Percentiles rank a stretch among this genome's conserved stretches.
phyloP scores from a whole-genome alignment of 35 echinoderm and acorn worm genomes.

The Diadema setosum region DNA sequence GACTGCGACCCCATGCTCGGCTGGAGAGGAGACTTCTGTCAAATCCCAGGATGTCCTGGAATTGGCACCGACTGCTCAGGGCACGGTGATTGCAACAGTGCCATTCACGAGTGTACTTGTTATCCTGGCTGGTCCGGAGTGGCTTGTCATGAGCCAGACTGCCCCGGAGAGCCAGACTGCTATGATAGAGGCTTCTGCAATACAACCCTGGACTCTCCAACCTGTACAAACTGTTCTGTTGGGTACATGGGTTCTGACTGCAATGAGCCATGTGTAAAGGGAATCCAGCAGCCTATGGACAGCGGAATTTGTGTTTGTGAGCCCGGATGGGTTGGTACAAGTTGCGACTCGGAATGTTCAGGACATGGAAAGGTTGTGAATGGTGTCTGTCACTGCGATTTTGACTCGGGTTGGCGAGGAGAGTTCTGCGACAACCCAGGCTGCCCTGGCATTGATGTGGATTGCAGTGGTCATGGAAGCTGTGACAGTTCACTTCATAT shows the following conservation, averaged over 20 bases:
- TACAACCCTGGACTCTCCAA: constrained; percentile 57
- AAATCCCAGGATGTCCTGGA: constrained; percentile 87
- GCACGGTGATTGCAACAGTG: constrained; percentile 87
- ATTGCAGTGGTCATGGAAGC: constrained; percentile 76
- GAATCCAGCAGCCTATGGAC: constrained; percentile 70
- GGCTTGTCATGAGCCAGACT: constrained; percentile 79
- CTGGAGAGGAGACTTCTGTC: constrained; percentile 70
- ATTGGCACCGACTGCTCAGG: constrained; percentile 73
- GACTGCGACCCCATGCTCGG: constrained; percentile 66
- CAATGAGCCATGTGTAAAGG: constrained; percentile 71
- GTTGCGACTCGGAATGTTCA: constrained; percentile 73
- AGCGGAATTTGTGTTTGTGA: constrained; percentile 81
- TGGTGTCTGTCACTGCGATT: constrained; percentile 55
- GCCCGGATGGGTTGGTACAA: constrained; percentile 57
- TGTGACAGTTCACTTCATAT: constrained; percentile 76
- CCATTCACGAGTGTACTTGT: constrained; percentile 82
- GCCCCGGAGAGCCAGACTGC: constrained; percentile 84
- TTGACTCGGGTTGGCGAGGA: constrained; percentile 56
- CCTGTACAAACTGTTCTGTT: constrained; percentile 57
- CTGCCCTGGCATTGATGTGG: constrained; percentile 71
- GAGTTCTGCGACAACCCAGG: constrained; percentile 63
- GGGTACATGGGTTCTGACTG: constrained; percentile 84
- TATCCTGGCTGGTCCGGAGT: constrained; percentile 78
- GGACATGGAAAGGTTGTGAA: constrained; percentile 55
- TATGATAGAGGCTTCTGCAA: constrained; percentile 68